Conservation (phyloP, 2,797 vertebrate genomes). For the Chiloscyllium punctatum region DNA sequence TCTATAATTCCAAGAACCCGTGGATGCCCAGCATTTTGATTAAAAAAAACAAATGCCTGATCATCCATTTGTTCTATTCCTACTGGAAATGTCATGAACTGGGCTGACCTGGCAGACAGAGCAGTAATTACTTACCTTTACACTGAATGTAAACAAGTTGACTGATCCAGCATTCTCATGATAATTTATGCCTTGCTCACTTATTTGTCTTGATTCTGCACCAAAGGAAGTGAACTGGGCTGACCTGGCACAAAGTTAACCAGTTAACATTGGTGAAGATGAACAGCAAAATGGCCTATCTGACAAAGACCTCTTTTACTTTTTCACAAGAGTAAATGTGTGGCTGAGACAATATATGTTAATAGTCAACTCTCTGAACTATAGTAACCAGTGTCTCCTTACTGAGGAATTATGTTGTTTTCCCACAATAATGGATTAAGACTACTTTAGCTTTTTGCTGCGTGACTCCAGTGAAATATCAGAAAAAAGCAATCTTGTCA, state of each 20-base stretch:
- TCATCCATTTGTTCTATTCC: neutral
- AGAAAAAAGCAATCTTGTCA: neutral
- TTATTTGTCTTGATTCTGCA: neutral
- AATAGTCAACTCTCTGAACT: neutral
- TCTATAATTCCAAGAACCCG: neutral
- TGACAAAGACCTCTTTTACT: neutral
- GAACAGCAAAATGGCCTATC: neutral
- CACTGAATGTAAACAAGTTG: neutral
- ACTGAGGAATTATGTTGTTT: neutral
- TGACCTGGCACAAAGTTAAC: neutral
- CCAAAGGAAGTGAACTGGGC: neutral
- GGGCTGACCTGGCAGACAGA: neutral
- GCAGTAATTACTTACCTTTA: neutral
- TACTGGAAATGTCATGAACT: neutral
- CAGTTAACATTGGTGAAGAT: neutral
- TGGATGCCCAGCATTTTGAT: neutral
- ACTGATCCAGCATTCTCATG: neutral
- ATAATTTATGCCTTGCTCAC: neutral
- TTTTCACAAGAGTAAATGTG: too few species aligned
- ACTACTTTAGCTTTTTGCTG: neutral
- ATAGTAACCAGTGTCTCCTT: neutral
- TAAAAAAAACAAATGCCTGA: neutral
- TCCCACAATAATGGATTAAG: neutral
- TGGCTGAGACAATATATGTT: neutral
- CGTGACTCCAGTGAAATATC: neutral